Percentiles rank a stretch among this genome's conserved stretches.
phyloP scores from a whole-genome alignment of 1,140 invertebrate species.

The Drosophila pachea region DNA sequence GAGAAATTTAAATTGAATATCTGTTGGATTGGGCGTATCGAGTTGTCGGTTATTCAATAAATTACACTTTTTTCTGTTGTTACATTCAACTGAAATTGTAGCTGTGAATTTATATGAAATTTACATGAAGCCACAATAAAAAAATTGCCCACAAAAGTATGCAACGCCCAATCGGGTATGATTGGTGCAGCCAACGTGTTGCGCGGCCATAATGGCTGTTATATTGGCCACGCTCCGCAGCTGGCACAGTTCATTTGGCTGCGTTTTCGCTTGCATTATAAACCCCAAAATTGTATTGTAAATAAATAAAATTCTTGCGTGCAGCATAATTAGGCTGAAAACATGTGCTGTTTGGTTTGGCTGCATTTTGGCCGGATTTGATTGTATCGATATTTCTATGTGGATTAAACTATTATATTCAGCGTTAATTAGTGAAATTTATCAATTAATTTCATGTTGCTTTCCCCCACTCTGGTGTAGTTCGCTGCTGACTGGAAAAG shows the following conservation, averaged over 20 bases:
- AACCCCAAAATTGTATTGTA: slow-evolving; percentile 23
- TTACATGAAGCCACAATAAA: slow-evolving; percentile 1
- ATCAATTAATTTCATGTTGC: neutral
- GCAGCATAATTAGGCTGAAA: neutral
- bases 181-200: slow-evolving; percentile 45
- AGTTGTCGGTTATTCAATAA: slow-evolving; percentile 51
- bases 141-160: slow-evolving; percentile 53
- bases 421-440: slow-evolving; percentile 32
- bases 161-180: slow-evolving; percentile 69
- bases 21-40: neutral
- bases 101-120: slow-evolving; percentile 6
- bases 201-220: slow-evolving; percentile 27
- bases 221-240: slow-evolving; percentile 19
- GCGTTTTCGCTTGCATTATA: slow-evolving; percentile 6
- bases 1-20: too few relatives aligned
- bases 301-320: slow-evolving; percentile 21
- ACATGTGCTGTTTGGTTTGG: neutral
- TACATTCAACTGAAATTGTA: slow-evolving; percentile 48
- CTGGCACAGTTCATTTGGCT: slow-evolving; percentile 26
- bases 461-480: neutral
- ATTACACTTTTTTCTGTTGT: slow-evolving; percentile 45
- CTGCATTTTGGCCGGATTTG: neutral
- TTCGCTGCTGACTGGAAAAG: slow-evolving; percentile 51
- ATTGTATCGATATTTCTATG: slow-evolving; percentile 11
- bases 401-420: slow-evolving; percentile 22